These are phyloP conservation scores for Odontocerum albicorne DNA, from an alignment of 2,888 invertebrate genomes.

Conservation along the genomic window DNA sequence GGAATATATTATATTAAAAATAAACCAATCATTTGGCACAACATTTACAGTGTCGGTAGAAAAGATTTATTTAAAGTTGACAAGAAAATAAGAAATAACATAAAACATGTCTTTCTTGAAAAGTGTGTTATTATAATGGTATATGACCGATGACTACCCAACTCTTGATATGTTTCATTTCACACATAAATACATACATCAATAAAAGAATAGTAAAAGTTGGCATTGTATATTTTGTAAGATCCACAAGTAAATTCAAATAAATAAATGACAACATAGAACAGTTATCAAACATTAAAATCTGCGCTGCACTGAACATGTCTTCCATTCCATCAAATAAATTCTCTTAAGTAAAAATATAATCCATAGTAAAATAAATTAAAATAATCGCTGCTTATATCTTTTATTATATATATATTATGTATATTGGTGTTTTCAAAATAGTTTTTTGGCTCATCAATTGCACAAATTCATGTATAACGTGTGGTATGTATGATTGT, in stretches of 20 bases:
- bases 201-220: constrained; percentile 19
- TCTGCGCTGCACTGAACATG: constrained; percentile 14
- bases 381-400: constrained; percentile 28
- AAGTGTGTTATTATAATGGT: too few relatives aligned
- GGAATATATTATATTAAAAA: too few relatives aligned
- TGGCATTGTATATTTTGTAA: constrained; percentile 27
- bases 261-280: constrained; percentile 24
- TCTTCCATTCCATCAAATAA: constrained; percentile 25
- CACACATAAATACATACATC: background rate
- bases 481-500: too few relatives aligned
- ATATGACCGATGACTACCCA: too few relatives aligned
- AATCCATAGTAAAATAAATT: constrained; percentile 32
- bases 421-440: constrained; percentile 24
- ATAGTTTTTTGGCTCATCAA: constrained; percentile 29
- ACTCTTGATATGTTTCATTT: constrained; percentile 10
- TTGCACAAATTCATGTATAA: constrained; percentile 35
- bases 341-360: constrained; percentile 34
- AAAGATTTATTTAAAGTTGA: too few relatives aligned
- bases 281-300: constrained; percentile 20
- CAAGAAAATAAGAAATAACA: constrained; percentile 18
- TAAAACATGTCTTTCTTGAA: constrained; percentile 11
- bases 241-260: constrained; percentile 22
- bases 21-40: too few relatives aligned
- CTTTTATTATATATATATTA: too few relatives aligned
- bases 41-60: too few relatives aligned